phyloP scores from a whole-genome alignment of 2,888 invertebrate species.

The Lucinisca nassula region DNA sequence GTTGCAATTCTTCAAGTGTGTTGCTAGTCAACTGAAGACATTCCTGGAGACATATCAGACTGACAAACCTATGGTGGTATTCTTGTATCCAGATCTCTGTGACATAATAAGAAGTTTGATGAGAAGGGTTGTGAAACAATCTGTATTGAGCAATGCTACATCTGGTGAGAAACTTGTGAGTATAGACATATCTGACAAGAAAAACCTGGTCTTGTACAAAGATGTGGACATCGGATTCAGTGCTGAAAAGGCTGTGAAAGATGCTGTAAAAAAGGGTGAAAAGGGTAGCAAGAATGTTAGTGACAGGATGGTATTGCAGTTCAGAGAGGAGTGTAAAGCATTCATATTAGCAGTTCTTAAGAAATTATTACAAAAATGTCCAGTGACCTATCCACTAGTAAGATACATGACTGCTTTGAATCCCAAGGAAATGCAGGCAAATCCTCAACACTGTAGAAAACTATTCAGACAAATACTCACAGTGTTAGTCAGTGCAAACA shows the following conservation, averaged over 20 bases:
- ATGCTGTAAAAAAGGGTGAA: constrained; percentile 5
- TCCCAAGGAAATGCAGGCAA: constrained; percentile 41
- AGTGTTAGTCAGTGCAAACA: constrained; percentile 24
- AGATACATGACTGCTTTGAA: constrained; percentile 47
- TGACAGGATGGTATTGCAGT: constrained; percentile 41
- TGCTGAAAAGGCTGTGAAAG: constrained; percentile 52
- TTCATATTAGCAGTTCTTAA: constrained; percentile 32
- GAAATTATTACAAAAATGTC: constrained; percentile 50
- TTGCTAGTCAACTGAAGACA: constrained; percentile 48
- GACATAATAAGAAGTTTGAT: constrained; percentile 40
- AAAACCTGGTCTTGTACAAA: constrained; percentile 17
- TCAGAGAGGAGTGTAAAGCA: constrained; percentile 40
- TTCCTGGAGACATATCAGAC: constrained; percentile 56
- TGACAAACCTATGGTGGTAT: constrained; percentile 56
- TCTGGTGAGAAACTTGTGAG: constrained; percentile 27
- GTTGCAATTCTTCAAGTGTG: constrained; percentile 50
- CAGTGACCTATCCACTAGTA: constrained; percentile 47
- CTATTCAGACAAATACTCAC: constrained; percentile 38
- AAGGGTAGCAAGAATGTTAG: constrained; percentile 9
- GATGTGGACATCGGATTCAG: constrained; percentile 55
- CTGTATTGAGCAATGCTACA: constrained; percentile 16
- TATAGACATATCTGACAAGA: constrained; percentile 26
- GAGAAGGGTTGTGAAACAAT: constrained; percentile 47
- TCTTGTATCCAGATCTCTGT: constrained; percentile 40
- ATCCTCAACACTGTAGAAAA: constrained; percentile 29